Percentiles rank a stretch among this genome's conserved stretches.
Evolutionary conservation across 2,113 vertebrate species (phyloP).

Genomic region (Echinops telfairi): DNA sequence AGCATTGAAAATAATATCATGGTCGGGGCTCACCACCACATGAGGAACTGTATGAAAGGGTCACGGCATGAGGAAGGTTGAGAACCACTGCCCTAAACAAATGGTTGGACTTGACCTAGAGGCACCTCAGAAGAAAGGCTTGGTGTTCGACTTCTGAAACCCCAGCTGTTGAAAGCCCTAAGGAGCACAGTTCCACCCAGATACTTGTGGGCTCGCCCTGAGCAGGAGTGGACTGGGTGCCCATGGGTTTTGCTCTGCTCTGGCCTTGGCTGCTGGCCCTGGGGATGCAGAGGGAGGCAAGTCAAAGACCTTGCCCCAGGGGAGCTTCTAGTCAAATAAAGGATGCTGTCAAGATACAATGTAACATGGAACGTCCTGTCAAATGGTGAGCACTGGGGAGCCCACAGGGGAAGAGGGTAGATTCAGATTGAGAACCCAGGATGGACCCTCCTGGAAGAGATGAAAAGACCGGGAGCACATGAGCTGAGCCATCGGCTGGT

Average conservation of each 20-base stretch:
- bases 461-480: not conserved
- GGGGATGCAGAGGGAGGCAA: not conserved
- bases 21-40: no score
- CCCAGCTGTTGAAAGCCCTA: not conserved
- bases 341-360: not conserved
- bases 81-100: no score
- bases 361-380: accelerated
- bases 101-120: not conserved
- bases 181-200: not conserved
- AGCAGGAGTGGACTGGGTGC: not conserved
- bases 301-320: not conserved
- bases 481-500: accelerated
- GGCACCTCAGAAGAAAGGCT: not conserved
- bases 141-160: not conserved
- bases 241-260: not conserved
- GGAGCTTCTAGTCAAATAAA: not conserved
- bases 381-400: not conserved
- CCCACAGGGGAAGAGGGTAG: not conserved
- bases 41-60: no score
- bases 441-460: not conserved
- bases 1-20: no score
- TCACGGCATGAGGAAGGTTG: no score
- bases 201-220: not conserved
- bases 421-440: not conserved
- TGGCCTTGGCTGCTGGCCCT: not conserved